Evolutionary conservation across 30 jellyfish, hydroid and myxozoan species (phyloP), one percentile per base, ranked within the genome.

Genomic region (Aurelia aurita): DNA sequence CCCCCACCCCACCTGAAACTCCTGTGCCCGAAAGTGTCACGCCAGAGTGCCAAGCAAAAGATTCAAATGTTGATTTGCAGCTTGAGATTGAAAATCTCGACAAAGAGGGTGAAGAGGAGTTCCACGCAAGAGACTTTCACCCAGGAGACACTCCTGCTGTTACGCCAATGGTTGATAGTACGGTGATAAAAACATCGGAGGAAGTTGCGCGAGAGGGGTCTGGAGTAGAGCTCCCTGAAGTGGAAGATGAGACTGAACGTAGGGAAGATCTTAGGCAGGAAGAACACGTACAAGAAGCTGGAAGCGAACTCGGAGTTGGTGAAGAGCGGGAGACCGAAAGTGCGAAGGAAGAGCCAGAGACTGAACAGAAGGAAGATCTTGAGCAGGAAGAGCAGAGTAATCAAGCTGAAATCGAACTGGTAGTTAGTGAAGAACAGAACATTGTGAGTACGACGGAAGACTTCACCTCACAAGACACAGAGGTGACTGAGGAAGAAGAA

Each of bases 1-100:
- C 93, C 7, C 93, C 93, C 6, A 69, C 93, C 74, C 93, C 93
- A 0, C 93, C 93, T 14, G 93, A 83, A 68, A 83, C 93, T 39
- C 93, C 93, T 29, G 86, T 83, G 1, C 93, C 93, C 1, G 93
- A 83, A 21, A 71, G 26, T 14, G 74, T 44, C 39, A 13, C 74
- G 13, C 73, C 76, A 9, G 81, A 59, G 69, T 6, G 73, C 43
- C 46, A 72, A 19, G 70, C 35, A 9, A 27, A 55, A 39, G 51
- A 27, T 15, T 44, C 65, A 1, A 25, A 21, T 21, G 47, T 20
- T 25, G 79, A 13, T 2, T 22, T 58, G 44, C 85, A 53, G 79
- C 79, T 26, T 3, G 69, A 39, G 26, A 39, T 67, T 31, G 43
- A 31, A 31, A 31, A 31, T 31, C 43, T 31, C 5, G 43, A 31